Evolutionary conservation across 2,797 vertebrate species (phyloP).

Genomic region (Todus mexicanus): DNA sequence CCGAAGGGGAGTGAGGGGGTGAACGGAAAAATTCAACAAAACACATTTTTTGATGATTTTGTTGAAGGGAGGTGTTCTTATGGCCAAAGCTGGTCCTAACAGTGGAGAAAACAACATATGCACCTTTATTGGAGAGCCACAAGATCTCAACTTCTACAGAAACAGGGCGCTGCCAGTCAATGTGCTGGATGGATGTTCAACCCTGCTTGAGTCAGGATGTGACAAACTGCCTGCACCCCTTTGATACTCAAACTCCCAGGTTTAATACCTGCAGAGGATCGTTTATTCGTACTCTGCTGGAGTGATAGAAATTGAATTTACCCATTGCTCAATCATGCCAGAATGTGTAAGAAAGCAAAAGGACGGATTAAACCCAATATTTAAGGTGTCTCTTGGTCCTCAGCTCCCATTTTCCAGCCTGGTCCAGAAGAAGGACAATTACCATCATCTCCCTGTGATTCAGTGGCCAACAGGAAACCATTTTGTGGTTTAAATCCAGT

Average conservation of each 20-base stretch:
- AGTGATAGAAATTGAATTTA: background rate
- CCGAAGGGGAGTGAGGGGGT: rapidly evolving
- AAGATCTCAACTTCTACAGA: background rate
- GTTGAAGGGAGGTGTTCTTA: background rate
- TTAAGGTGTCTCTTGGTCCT: background rate
- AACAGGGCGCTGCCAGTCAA: background rate
- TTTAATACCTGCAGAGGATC: background rate
- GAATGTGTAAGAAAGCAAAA: background rate
- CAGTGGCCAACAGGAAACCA: background rate
- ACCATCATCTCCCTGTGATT: background rate
- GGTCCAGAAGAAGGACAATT: constrained; percentile 3
- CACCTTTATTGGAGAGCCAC: background rate
- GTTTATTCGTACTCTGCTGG: background rate
- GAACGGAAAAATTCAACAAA: background rate
- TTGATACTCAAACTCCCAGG: background rate
- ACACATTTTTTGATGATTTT: background rate
- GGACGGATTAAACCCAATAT: background rate
- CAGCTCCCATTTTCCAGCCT: background rate
- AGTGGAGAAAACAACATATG: background rate
- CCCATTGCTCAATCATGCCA: background rate
- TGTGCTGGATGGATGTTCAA: rapidly evolving
- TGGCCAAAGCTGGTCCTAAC: background rate
- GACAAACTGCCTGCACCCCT: background rate
- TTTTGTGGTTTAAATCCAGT: constrained; percentile 31
- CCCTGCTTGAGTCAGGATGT: background rate